A percentile compares a stretch with the other conserved stretches of the same genome.
phyloP scores from a whole-genome alignment of 2,888 invertebrate species.

The Saturnia pavonia region DNA sequence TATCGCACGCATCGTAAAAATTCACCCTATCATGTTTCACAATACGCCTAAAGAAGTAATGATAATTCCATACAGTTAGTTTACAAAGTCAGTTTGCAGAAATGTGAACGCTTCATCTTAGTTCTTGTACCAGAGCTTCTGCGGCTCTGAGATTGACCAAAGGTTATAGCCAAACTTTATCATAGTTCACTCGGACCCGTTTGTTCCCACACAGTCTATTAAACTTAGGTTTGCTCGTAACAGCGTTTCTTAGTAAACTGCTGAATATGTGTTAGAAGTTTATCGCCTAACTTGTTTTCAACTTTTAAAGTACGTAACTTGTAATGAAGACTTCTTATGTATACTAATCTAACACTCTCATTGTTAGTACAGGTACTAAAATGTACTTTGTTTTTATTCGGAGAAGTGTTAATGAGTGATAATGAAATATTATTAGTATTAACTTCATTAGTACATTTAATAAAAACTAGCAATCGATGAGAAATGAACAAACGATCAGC shows the following conservation, averaged over 20 bases:
- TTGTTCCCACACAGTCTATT: constrained; percentile 26
- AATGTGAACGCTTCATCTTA: constrained; percentile 4
- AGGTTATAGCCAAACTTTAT: constrained; percentile 42
- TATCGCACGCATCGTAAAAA: too few species aligned
- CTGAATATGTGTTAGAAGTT: constrained; percentile 6
- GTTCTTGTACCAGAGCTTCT: constrained; percentile 1
- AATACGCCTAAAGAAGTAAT: too few species aligned
- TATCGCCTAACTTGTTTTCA: constrained; percentile 6
- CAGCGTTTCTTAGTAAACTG: constrained; percentile 3
- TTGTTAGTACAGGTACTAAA: neutral
- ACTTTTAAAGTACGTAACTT: neutral
- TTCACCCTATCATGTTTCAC: too few species aligned
- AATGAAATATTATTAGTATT: too few species aligned
- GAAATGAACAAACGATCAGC: too few species aligned
- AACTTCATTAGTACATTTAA: too few species aligned
- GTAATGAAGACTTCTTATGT: neutral
- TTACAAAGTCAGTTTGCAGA: neutral
- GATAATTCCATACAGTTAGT: too few species aligned
- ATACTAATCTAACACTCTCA: neutral
- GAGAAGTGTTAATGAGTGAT: neutral
- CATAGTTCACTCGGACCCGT: constrained; percentile 37
- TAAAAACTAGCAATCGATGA: too few species aligned
- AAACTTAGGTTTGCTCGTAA: constrained; percentile 14
- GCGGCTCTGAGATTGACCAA: constrained; percentile 33
- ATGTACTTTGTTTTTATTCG: neutral